Evolutionary conservation across 2,113 vertebrate species (phyloP), one percentile per base, ranked within the genome.

Genomic region (Sinocyclocheilus anshuiensis): DNA sequence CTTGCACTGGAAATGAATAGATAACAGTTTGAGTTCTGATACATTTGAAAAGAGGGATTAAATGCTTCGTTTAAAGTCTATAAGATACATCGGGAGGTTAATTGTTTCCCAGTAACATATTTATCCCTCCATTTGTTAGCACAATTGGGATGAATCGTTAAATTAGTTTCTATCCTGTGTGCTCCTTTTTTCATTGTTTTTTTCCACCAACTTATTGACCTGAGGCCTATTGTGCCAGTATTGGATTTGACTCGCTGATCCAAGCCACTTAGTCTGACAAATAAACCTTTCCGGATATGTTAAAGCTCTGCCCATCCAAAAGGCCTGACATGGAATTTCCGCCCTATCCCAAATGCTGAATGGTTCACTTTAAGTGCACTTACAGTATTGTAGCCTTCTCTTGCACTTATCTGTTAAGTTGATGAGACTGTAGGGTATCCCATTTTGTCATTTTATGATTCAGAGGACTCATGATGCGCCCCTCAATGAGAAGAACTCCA

Each of bases 1-100:
- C 24, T 61, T 24, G 72, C 63, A 71, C 84, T 74, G 81, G 71
- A 71, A 88, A 67, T 75, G 84, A 86, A 86, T 67, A 59, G 81
- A 83, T 84, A 86, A 83, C 59, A 84, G 84, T 86, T 84, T 78
- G 87, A 83, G 84, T 84, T 74, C 76, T 76, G 87, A 88, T 88
- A 88, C 85, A 50, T 77, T 83, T 59, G 84, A 88, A 86, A 88
- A 81, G 84, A 69, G 57, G 84, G 87, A 88, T 88, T 88, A 84
- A 88, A 88, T 63, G 75, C 75, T 42, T 72, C 48, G 45, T 67
- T 86, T 84, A 86, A 86, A 86, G 63, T 86, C 87, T 88, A n/a
- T n/a, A n/a, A 63, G 76, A 86, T 77, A 84, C 84, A 86, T 72
- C 1, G 11, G 78, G 76, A 88, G 87, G 87, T 81, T 88, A 88